Conservation (phyloP, 1,140 invertebrate species). For the Colletes gigas region DNA sequence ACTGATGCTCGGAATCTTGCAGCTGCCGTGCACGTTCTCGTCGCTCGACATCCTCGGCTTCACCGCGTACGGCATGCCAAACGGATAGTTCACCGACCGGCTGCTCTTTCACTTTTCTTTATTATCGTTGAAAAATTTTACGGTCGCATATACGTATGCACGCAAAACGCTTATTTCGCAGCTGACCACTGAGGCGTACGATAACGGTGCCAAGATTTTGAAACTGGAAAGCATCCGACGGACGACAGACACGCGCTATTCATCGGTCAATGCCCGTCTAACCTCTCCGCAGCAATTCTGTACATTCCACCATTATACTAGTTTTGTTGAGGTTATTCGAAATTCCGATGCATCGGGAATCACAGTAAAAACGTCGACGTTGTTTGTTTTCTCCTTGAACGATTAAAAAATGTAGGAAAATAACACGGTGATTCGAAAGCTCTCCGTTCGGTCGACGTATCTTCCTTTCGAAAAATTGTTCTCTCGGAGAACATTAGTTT, state of each 20-base stretch:
- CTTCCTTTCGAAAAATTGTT: background rate
- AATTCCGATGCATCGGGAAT: background rate
- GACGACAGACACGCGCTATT: constrained; percentile 34
- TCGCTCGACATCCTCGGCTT: constrained; percentile 48
- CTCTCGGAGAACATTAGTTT: background rate
- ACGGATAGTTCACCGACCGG: constrained; percentile 8
- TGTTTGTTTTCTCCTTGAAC: background rate
- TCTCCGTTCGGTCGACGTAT: background rate
- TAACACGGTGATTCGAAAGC: background rate
- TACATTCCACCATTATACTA: background rate
- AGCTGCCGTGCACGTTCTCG: constrained; percentile 24
- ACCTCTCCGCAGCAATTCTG: constrained; percentile 42
- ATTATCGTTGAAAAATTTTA: background rate
- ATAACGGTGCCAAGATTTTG: constrained; percentile 26
- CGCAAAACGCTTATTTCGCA: background rate
- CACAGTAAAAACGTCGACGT: background rate
- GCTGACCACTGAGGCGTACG: background rate
- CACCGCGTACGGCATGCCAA: constrained; percentile 37
- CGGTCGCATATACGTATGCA: background rate
- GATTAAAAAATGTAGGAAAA: background rate
- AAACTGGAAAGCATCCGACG: constrained; percentile 36
- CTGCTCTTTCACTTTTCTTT: background rate
- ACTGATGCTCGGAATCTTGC: constrained; percentile 9
- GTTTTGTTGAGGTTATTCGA: background rate
- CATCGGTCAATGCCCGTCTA: constrained; percentile 64